These are phyloP conservation scores for Meta bourneti DNA, from an alignment of 2,888 invertebrate species.

Conservation along the genomic window DNA sequence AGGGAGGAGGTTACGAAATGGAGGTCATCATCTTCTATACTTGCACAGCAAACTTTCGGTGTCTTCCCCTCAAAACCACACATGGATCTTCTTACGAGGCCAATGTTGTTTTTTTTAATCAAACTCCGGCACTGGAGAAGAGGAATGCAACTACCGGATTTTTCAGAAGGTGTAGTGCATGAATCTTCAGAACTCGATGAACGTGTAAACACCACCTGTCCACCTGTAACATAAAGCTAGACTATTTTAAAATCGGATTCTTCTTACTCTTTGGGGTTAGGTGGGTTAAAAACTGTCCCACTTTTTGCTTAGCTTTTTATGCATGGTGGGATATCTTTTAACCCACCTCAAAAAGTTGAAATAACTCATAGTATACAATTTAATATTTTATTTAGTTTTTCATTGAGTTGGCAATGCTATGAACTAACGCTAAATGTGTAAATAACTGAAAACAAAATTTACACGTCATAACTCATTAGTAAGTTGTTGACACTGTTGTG, in stretches of 20 bases:
- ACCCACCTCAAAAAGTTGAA: too few species aligned
- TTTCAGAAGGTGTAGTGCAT: slow-evolving; percentile 6
- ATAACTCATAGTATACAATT: too few species aligned
- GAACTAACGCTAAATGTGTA: too few species aligned
- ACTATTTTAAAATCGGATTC: background rate
- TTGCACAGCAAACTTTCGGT: slow-evolving; percentile 46
- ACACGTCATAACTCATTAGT: too few species aligned
- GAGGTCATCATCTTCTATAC: background rate
- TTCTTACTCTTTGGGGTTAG: too few species aligned
- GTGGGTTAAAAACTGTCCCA: too few species aligned
- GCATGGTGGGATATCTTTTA: too few species aligned
- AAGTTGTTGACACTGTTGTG: too few species aligned
- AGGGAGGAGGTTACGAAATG: background rate
- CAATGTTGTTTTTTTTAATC: slow-evolving; percentile 14
- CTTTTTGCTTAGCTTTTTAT: too few species aligned
- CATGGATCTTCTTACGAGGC: slow-evolving; percentile 14
- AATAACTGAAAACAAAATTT: too few species aligned
- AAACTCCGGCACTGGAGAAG: slow-evolving; percentile 36
- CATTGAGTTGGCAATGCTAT: too few species aligned
- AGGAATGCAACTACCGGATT: slow-evolving; percentile 35
- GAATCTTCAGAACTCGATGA: background rate
- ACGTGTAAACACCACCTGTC: background rate
- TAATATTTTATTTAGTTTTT: too few species aligned
- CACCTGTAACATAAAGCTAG: slow-evolving; percentile 5
- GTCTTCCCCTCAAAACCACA: slow-evolving; percentile 40